A percentile compares a stretch with the other conserved stretches of the same genome.
Evolutionary conservation across 2,797 vertebrate species (phyloP).

Genomic region (Micropoecilia bifurca): DNA sequence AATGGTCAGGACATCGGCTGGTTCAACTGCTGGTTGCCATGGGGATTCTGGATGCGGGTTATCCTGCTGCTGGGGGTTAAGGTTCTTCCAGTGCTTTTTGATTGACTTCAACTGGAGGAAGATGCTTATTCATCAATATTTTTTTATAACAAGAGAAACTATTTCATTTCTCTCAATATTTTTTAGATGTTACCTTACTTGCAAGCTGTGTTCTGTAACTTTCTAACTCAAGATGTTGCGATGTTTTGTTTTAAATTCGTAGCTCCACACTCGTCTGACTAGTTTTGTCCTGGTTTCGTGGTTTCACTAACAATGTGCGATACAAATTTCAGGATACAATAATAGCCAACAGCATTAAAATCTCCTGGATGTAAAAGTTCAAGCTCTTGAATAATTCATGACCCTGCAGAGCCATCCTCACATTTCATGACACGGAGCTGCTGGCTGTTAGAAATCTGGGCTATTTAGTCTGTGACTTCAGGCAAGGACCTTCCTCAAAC

Average conservation of each 20-base stretch:
- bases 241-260: neutral
- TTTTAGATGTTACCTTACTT: neutral
- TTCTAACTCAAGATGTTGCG: neutral
- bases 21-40: neutral
- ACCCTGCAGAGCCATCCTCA: conserved; percentile 47
- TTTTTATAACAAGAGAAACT: neutral
- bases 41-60: neutral
- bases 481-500: conserved; percentile 9
- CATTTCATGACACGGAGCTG: conserved; percentile 40
- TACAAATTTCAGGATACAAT: conserved; percentile 18
- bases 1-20: neutral
- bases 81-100: neutral
- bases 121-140: neutral
- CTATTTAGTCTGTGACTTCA: conserved; percentile 47
- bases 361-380: conserved; percentile 48
- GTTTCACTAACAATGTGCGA: neutral
- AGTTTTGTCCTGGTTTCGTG: conserved; percentile 8
- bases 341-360: conserved; percentile 32
- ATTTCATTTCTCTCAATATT: neutral
- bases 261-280: neutral
- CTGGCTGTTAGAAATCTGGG: conserved; percentile 30
- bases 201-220: neutral
- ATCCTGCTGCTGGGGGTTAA: neutral
- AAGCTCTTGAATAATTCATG: conserved; percentile 53
- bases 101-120: neutral